Evolutionary conservation across 1,140 invertebrate genomes (phyloP).

Genomic region (Musca domestica): DNA sequence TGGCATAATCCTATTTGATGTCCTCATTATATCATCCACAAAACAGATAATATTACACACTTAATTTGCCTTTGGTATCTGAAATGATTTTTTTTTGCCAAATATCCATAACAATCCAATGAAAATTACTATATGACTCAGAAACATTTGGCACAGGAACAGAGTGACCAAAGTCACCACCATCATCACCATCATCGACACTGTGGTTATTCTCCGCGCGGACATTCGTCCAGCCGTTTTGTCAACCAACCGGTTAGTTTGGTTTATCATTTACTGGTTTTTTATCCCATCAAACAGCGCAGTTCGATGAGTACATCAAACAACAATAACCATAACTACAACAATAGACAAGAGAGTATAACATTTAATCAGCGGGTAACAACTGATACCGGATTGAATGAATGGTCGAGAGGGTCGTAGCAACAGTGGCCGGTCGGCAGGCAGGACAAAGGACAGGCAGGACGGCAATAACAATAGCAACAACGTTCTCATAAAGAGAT

Average conservation of each 20-base stretch:
- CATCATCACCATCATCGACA: too few species aligned
- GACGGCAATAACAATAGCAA: conserved; percentile 9
- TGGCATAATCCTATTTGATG: too few species aligned
- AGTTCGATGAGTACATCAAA: not conserved
- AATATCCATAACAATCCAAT: conserved; percentile 16
- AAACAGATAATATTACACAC: conserved; percentile 7
- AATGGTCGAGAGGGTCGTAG: too few species aligned
- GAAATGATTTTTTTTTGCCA: not conserved
- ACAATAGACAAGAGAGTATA: too few species aligned
- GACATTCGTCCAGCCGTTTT: not conserved
- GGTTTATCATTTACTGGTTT: not conserved
- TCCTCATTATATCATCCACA: not conserved
- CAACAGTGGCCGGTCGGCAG: too few species aligned
- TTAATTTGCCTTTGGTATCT: not conserved
- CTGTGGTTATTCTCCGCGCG: not conserved
- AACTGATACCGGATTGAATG: too few species aligned
- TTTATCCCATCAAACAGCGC: not conserved
- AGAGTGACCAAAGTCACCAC: not conserved
- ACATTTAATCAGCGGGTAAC: too few species aligned
- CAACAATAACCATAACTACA: conserved; percentile 4
- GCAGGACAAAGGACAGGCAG: too few species aligned
- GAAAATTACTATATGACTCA: not conserved
- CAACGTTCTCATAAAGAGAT: conserved; percentile 15
- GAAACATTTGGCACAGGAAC: not conserved
- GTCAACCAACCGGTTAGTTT: not conserved